Base-by-base conservation (phyloP, 2,113 vertebrate species). In the Platichthys flesus region DNA sequence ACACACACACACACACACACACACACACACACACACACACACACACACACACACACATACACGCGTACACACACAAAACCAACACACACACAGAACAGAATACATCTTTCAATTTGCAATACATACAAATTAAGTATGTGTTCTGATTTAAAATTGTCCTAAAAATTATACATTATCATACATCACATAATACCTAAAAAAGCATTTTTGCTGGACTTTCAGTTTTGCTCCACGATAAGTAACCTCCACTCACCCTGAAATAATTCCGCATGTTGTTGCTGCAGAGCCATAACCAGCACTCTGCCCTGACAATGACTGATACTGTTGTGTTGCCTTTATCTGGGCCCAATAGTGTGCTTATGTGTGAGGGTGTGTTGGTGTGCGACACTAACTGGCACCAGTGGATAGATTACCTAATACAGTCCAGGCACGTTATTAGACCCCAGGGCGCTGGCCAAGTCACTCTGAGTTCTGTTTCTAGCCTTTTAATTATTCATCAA, bases 331-430 rank as follows among this genome's bases (percentile, higher is more conserved):
- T 82, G 75, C 77, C 65, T 85, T 87, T 88, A 85, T 85, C 82
- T 78, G 51, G 81, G 74, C 83, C 79, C 85, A 87, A 51, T 86
- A 82, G 79, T 89, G 57, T 71, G 77, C 70, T 81, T 85, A 61
- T 67, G 64, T 47, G 69, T 63, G 47, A 52, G 71, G 57, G 63
- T 62, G 80, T 71, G 78, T 67, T 74, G 76, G 82, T 77, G 66
- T 59, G 85, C 35, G 83, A 85, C 75, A 86, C 83, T 85, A 89
- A 90, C 79, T 89, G 89, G 90, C 91, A 92, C 79, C 77, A 80
- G 86, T 91, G 91, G 91, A 93, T 92, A 91, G 90, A 93, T 94
- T 92, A 93, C 92, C 91, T 90, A 91, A 93, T 93, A 93, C 87
- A 92, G 89, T 91, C 90, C 87, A 84, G 91, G 87, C 80, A 78